Evolutionary conservation across 1,140 invertebrate genomes (phyloP).

Genomic region (Drosophila lowei): DNA sequence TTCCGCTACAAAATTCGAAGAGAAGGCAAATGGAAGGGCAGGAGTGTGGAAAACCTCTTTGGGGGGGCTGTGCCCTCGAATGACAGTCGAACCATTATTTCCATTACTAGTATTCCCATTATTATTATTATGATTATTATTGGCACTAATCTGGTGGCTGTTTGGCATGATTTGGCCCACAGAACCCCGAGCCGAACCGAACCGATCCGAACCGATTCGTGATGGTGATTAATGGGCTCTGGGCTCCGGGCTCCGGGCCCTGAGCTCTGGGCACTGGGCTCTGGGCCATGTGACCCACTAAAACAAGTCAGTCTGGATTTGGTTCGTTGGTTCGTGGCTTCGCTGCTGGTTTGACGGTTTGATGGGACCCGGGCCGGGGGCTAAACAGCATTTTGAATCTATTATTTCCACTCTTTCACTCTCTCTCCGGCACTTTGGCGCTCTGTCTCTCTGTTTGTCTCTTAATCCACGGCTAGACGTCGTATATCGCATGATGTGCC

Average conservation of each 20-base stretch:
- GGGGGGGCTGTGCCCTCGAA: constrained; percentile 21
- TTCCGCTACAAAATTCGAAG: constrained; percentile 38
- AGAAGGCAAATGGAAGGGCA: background rate
- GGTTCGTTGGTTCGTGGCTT: constrained; percentile 10
- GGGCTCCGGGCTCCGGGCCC: too few species aligned
- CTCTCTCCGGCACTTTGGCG: background rate
- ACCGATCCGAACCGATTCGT: constrained; percentile 50
- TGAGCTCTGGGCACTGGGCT: too few species aligned
- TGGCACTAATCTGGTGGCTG: constrained; percentile 67
- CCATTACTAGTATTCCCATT: constrained; percentile 40
- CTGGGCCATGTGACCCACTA: too few species aligned
- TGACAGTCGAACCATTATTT: constrained; percentile 54
- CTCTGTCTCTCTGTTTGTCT: constrained; percentile 22
- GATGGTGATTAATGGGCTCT: constrained; percentile 72
- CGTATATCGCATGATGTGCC: constrained; percentile 51
- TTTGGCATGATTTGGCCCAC: constrained; percentile 51
- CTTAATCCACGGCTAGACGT: constrained; percentile 67
- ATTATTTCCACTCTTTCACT: constrained; percentile 30
- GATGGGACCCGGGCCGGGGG: too few species aligned
- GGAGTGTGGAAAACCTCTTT: too few species aligned
- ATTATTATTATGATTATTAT: constrained; percentile 50
- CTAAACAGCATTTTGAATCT: constrained; percentile 39
- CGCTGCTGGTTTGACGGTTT: constrained; percentile 1
- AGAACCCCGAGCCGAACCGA: constrained; percentile 42
- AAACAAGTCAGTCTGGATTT: background rate